A percentile compares a stretch with the other conserved stretches of the same genome.
phyloP scores from a whole-genome alignment of 2,797 vertebrate genomes.

The Paramormyrops hopkinsi region DNA sequence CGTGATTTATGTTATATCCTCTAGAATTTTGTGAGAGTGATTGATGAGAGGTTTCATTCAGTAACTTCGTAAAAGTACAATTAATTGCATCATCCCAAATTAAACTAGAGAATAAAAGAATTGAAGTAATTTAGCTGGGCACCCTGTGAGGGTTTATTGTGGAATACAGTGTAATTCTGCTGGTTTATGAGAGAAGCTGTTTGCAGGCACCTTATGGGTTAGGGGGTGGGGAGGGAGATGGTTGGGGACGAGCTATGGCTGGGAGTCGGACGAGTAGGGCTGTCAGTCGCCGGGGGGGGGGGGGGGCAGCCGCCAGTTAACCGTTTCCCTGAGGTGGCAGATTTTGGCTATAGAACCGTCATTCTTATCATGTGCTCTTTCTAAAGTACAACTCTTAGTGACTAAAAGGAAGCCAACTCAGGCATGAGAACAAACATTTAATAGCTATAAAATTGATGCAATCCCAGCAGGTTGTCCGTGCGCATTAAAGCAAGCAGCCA shows the following conservation, averaged over 20 bases:
- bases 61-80: neutral
- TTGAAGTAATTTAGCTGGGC: neutral
- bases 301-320: neutral
- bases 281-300: neutral
- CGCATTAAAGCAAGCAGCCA: neutral
- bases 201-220: neutral
- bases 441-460: neutral
- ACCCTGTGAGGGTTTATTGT: neutral
- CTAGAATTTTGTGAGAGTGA: no score
- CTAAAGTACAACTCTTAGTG: neutral
- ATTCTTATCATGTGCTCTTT: neutral
- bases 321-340: neutral
- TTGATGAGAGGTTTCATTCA: neutral
- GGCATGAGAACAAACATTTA: neutral
- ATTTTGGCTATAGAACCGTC: neutral
- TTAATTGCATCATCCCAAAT: neutral
- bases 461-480: neutral
- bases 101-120: constrained; percentile 1
- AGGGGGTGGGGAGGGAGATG: neutral
- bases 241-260: no score
- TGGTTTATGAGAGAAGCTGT: neutral
- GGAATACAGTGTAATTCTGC: neutral
- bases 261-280: neutral
- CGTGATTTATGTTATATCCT: neutral
- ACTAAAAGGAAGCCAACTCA: neutral